Conservation (phyloP, 2,113 vertebrate genomes). For the Romanogobio albipinnatus region DNA sequence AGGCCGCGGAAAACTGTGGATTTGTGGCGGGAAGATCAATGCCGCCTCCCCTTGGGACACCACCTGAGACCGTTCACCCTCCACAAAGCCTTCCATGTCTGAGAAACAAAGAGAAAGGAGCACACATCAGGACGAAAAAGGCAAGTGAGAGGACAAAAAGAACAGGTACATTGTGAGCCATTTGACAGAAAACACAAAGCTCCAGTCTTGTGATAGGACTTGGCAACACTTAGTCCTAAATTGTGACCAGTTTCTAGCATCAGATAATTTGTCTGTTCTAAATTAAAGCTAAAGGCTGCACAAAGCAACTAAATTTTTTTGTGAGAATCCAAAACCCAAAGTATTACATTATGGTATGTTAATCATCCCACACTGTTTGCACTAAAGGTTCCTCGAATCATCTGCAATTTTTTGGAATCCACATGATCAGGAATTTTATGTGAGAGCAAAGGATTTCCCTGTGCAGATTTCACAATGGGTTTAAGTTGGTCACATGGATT, state of each 20-base stretch:
- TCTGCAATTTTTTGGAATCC: neutral
- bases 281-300: neutral
- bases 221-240: neutral
- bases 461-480: neutral
- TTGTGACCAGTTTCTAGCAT: neutral
- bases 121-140: conserved; percentile 9
- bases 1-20: conserved; percentile 93
- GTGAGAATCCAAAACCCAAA: neutral
- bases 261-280: conserved; percentile 2
- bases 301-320: neutral
- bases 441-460: neutral
- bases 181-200: conserved; percentile 10
- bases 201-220: neutral
- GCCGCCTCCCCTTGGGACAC: conserved; percentile 92
- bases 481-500: neutral
- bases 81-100: conserved; percentile 97
- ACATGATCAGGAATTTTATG: neutral
- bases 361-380: neutral
- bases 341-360: neutral
- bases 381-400: neutral
- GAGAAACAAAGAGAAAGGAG: conserved; percentile 38
- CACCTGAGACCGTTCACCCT: conserved; percentile 81
- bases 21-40: conserved; percentile 84
- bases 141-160: neutral
- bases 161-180: conserved; percentile 3